Evolutionary conservation across 1,140 invertebrate genomes (phyloP).

Genomic region (Asbolus verrucosus): DNA sequence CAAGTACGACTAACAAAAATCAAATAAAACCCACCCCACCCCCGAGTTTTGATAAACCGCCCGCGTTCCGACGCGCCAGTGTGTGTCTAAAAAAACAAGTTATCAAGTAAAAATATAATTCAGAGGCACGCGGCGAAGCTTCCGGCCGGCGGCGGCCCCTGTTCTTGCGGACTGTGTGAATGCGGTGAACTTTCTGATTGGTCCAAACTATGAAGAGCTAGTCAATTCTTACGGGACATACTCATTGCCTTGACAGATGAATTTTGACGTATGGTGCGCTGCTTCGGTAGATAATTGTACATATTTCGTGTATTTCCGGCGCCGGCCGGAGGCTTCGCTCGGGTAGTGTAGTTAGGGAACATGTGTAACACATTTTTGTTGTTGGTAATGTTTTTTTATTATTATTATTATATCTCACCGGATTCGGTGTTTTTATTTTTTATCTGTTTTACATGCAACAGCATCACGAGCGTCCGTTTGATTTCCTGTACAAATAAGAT

Average conservation of each 20-base stretch:
- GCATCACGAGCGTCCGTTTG: slow-evolving; percentile 6
- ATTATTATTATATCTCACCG: background rate
- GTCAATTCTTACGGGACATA: slow-evolving; percentile 30
- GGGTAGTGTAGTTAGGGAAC: slow-evolving; percentile 12
- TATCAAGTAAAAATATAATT: background rate
- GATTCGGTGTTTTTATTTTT: slow-evolving; percentile 1
- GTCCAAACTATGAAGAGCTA: background rate
- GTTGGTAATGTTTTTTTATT: slow-evolving; percentile 11
- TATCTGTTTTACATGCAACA: background rate
- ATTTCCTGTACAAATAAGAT: background rate
- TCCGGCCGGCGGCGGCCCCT: background rate
- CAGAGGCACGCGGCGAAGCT: background rate
- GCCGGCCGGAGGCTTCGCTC: slow-evolving; percentile 13
- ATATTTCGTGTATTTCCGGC: background rate
- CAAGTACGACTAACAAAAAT: slow-evolving; percentile 64
- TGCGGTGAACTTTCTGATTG: background rate
- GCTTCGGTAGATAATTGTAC: background rate
- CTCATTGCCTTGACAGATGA: background rate
- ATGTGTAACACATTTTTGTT: slow-evolving; percentile 4
- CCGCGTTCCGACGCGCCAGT: too few relatives aligned
- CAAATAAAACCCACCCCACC: slow-evolving; percentile 9
- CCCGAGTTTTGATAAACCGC: too few relatives aligned
- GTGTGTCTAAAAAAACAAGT: slow-evolving; percentile 6
- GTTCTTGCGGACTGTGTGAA: too few relatives aligned
- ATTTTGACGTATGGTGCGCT: background rate